Conservation (phyloP, 2,888 invertebrate genomes). For the Stegana nigrithorax region DNA sequence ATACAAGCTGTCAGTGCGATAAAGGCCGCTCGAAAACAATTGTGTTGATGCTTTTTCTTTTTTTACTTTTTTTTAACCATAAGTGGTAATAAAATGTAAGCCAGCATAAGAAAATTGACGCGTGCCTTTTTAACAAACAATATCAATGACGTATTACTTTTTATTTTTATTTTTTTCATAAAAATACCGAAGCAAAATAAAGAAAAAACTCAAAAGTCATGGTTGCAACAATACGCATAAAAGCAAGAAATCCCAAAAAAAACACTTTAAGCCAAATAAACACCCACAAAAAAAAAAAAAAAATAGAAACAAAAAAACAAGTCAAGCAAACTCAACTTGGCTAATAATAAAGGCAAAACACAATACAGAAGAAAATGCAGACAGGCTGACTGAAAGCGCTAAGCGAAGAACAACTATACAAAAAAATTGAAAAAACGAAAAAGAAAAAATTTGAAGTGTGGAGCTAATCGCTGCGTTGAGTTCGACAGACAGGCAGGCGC, state of each 20-base stretch:
- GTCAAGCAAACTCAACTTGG: too few species aligned
- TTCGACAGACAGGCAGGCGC: conserved; percentile 48
- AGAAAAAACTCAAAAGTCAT: neutral
- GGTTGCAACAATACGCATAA: neutral
- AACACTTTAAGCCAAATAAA: conserved; percentile 1
- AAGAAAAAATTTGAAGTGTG: neutral
- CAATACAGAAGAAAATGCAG: neutral
- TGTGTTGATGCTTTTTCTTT: too few species aligned
- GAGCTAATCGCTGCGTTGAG: neutral
- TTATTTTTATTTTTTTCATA: neutral
- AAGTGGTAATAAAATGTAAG: neutral
- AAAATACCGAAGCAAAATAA: neutral
- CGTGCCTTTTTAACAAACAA: conserved; percentile 21
- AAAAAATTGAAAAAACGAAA: neutral
- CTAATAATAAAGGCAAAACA: neutral
- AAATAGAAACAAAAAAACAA: neutral
- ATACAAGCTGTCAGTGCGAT: neutral
- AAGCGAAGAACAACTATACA: too few species aligned
- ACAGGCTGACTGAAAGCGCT: neutral
- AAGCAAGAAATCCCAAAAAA: neutral
- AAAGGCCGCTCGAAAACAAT: neutral
- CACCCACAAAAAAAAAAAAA: conserved; percentile 10
- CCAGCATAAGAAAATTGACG: conserved; percentile 9
- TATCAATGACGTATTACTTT: conserved; percentile 22
- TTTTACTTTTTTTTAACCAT: too few species aligned